Percentiles rank a stretch among this genome's conserved stretches.
phyloP scores from a whole-genome alignment of 2,888 invertebrate species.

The Erynnis tages region DNA sequence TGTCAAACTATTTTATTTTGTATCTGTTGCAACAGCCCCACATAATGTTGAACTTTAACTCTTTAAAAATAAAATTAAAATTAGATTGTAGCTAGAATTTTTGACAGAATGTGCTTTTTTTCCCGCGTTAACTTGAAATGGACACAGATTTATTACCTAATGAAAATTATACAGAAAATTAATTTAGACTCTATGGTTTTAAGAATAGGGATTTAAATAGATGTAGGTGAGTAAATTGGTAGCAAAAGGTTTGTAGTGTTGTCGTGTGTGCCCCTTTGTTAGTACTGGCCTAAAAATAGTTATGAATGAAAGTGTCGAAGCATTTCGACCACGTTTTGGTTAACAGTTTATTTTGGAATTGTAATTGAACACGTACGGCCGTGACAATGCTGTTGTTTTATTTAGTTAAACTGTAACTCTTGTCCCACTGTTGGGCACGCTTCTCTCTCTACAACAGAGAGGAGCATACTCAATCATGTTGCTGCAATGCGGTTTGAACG shows the following conservation, averaged over 20 bases:
- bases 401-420: too few species aligned
- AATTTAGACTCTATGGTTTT: slow-evolving; percentile 13
- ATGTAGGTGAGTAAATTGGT: not conserved
- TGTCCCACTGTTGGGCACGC: too few species aligned
- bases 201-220: slow-evolving; percentile 1
- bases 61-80: not conserved
- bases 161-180: slow-evolving; percentile 5
- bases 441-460: too few species aligned
- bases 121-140: slow-evolving; percentile 20
- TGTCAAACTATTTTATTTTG: slow-evolving; percentile 30
- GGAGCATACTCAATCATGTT: too few species aligned
- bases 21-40: slow-evolving; percentile 13
- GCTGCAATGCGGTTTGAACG: too few species aligned
- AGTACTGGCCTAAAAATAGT: slow-evolving; percentile 64
- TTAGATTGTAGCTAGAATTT: not conserved
- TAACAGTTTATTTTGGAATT: slow-evolving; percentile 19
- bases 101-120: slow-evolving; percentile 16
- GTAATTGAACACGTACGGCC: not conserved
- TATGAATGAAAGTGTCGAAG: slow-evolving; percentile 52
- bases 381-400: too few species aligned
- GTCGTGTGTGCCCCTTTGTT: slow-evolving; percentile 44
- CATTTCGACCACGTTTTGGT: slow-evolving; percentile 16
- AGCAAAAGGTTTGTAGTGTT: slow-evolving; percentile 1
- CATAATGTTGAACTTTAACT: slow-evolving; percentile 27
- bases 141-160: slow-evolving; percentile 2